Conservation (phyloP, 2,113 vertebrate species). For the Gasterosteus nipponicus region DNA sequence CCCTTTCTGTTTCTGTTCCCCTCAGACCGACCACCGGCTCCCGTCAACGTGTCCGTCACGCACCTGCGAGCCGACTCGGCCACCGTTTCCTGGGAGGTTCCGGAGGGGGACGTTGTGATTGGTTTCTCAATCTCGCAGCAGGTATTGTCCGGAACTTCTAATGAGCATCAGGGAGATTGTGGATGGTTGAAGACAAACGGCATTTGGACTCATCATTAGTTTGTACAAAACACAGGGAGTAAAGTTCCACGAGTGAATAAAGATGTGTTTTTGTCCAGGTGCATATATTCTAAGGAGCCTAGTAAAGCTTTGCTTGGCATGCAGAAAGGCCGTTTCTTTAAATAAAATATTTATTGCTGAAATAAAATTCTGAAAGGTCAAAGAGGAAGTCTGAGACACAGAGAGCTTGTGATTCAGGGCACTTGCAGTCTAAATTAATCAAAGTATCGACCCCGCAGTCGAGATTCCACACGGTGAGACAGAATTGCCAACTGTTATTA, state of each 20-base stretch:
- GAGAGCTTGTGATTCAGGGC: background rate
- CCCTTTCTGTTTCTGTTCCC: background rate
- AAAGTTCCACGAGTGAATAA: conserved; percentile 4
- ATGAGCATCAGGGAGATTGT: background rate
- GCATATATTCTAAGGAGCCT: conserved; percentile 16
- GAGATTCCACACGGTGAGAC: conserved; percentile 43
- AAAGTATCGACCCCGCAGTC: conserved; percentile 22
- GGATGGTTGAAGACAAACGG: background rate
- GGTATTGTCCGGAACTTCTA: conserved; percentile 75
- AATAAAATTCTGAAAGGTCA: conserved; percentile 34
- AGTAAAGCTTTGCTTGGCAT: conserved; percentile 22
- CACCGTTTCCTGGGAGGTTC: conserved; percentile 96
- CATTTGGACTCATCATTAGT: background rate
- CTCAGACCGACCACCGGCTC: conserved; percentile 91
- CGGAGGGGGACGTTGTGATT: conserved; percentile 95
- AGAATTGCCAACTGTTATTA: conserved; percentile 48
- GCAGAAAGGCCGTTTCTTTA: conserved; percentile 11
- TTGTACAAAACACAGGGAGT: conserved; percentile 7
- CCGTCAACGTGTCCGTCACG: conserved; percentile 95
- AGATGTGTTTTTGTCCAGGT: conserved; percentile 13
- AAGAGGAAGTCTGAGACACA: conserved; percentile 31
- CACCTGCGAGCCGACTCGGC: conserved; percentile 96
- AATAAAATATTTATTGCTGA: conserved; percentile 12
- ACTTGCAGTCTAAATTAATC: conserved; percentile 30
- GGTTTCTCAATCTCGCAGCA: conserved; percentile 98